Evolutionary conservation across 1,140 invertebrate genomes (phyloP).

Genomic region (Nautilus pompilius): DNA sequence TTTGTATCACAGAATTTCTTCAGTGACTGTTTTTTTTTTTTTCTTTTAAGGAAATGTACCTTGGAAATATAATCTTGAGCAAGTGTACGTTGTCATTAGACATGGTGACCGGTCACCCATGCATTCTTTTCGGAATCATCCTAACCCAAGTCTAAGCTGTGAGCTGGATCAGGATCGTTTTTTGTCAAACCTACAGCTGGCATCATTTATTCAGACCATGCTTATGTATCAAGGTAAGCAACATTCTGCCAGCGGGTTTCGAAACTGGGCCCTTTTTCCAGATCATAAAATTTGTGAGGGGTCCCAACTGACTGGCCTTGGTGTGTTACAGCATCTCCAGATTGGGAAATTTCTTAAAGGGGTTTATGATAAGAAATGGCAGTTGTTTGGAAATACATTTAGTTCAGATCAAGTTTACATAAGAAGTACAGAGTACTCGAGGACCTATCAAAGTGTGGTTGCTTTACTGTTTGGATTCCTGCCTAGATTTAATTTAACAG

Average conservation of each 20-base stretch:
- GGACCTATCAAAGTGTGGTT: slow-evolving; percentile 85
- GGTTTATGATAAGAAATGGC: slow-evolving; percentile 65
- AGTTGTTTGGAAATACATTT: slow-evolving; percentile 57
- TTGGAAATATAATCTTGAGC: slow-evolving; percentile 70
- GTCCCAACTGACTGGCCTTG: slow-evolving; percentile 71
- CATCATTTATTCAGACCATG: slow-evolving; percentile 23
- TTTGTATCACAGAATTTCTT: too few species aligned
- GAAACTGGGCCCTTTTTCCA: slow-evolving; percentile 75
- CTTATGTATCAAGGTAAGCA: slow-evolving; percentile 11
- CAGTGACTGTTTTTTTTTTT: slow-evolving; percentile 13
- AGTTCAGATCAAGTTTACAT: slow-evolving; percentile 66
- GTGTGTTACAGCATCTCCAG: slow-evolving; percentile 72
- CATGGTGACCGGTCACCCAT: slow-evolving; percentile 86
- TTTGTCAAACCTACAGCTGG: slow-evolving; percentile 25
- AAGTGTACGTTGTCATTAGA: slow-evolving; percentile 74
- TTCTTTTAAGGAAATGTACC: slow-evolving; percentile 59
- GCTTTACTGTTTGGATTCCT: slow-evolving; percentile 76
- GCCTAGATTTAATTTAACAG: slow-evolving; percentile 60
- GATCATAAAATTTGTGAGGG: slow-evolving; percentile 62
- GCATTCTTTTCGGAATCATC: slow-evolving; percentile 72
- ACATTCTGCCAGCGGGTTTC: slow-evolving; percentile 68
- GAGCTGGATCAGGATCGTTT: slow-evolving; percentile 49
- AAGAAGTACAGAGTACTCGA: slow-evolving; percentile 77
- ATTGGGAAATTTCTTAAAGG: slow-evolving; percentile 70
- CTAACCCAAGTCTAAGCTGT: slow-evolving; percentile 68